Conservation (phyloP, 1,140 invertebrate species). For the Microplitis mediator region DNA sequence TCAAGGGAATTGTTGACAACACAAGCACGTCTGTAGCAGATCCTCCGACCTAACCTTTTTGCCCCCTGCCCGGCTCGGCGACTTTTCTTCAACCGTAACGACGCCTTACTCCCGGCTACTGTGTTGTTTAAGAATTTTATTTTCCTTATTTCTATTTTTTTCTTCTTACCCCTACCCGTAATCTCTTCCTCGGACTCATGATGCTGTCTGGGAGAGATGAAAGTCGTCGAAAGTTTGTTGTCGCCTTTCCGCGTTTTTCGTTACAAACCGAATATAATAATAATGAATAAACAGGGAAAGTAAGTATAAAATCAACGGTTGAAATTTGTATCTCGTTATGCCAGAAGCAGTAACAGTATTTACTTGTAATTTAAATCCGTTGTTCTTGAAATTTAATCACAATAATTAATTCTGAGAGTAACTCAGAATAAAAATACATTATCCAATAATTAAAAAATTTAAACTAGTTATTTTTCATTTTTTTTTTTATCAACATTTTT, state of each 20-base stretch:
- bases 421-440: too few relatives aligned
- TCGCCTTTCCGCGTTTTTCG: background rate
- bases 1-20: slow-evolving; percentile 47
- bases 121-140: slow-evolving; percentile 5
- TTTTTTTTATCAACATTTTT: too few relatives aligned
- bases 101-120: background rate
- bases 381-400: too few relatives aligned
- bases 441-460: too few relatives aligned
- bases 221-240: slow-evolving; percentile 17
- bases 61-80: background rate
- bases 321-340: too few relatives aligned
- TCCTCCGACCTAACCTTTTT: slow-evolving; percentile 36
- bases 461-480: too few relatives aligned
- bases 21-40: slow-evolving; percentile 46
- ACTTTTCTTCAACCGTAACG: slow-evolving; percentile 11
- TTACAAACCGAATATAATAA: background rate
- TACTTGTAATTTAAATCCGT: too few relatives aligned
- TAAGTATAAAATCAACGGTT: background rate
- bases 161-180: background rate
- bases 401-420: too few relatives aligned
- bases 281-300: background rate
- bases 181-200: background rate
- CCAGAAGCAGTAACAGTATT: too few relatives aligned
- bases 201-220: background rate
- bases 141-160: background rate